These are phyloP conservation scores for Brachypodius melanocephalos DNA, from an alignment of 2,113 vertebrate genomes.

Conservation along the genomic window DNA sequence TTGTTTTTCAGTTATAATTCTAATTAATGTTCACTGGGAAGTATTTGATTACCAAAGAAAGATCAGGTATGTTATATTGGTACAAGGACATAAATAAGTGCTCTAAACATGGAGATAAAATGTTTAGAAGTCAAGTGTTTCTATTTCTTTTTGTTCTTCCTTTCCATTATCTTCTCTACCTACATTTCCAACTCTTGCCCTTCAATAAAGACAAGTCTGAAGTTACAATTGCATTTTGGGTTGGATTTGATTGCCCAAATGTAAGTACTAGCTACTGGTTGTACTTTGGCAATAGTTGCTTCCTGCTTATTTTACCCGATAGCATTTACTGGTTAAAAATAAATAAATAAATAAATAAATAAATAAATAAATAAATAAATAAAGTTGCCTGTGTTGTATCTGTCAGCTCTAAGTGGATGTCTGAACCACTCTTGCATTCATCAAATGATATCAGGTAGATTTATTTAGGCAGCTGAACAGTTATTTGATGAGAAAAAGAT, in stretches of 20 bases:
- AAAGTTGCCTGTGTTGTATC: not conserved
- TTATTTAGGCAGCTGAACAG: not conserved
- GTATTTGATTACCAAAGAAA: not conserved
- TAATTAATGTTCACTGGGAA: not conserved
- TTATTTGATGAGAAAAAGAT: not conserved
- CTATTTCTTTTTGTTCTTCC: not conserved
- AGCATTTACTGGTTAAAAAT: not conserved
- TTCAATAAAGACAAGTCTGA: not conserved
- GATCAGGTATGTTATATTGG: not conserved
- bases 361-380: not conserved
- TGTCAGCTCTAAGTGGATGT: not conserved
- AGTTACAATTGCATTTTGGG: not conserved
- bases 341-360: not conserved
- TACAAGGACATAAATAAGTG: not conserved
- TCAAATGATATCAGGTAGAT: not conserved
- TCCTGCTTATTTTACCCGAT: not conserved
- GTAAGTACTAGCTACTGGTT: not conserved
- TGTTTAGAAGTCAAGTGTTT: not conserved
- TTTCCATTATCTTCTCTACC: not conserved
- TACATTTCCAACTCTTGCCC: accelerated
- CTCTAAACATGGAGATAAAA: not conserved
- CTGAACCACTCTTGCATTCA: not conserved
- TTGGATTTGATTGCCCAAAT: not conserved
- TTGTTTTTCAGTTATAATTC: not conserved
- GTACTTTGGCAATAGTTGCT: not conserved